Percentiles rank a stretch among this genome's conserved stretches.
Evolutionary conservation across 2,113 vertebrate species (phyloP).

Genomic region (Thalassarche chlororhynchos): DNA sequence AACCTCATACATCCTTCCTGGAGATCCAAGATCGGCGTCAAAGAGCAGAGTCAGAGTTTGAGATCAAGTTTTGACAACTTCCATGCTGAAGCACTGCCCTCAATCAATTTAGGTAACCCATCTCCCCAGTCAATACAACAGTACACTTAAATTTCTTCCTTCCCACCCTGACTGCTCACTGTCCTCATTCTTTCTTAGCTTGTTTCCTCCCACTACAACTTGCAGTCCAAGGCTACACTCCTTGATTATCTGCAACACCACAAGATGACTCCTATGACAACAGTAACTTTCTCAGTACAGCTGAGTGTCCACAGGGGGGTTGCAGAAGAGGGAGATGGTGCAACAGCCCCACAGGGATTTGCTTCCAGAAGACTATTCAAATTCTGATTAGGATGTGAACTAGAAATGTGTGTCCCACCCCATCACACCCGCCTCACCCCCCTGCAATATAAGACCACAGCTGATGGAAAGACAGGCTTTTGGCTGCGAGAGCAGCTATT

Average conservation of each 20-base stretch:
- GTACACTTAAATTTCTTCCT: background rate
- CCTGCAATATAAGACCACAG: too few relatives aligned
- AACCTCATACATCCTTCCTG: background rate
- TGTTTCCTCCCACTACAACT: background rate
- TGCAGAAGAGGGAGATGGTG: background rate
- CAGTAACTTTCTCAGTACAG: background rate
- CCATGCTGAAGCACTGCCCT: background rate
- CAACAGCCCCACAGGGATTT: background rate
- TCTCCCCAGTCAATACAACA: background rate
- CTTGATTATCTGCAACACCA: background rate
- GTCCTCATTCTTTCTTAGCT: background rate
- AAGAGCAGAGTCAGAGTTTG: background rate
- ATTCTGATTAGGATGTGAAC: background rate
- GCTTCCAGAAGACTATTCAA: background rate
- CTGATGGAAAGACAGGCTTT: background rate
- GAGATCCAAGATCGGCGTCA: background rate
- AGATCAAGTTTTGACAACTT: background rate
- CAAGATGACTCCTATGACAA: background rate
- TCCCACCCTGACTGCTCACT: background rate
- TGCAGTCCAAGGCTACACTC: background rate
- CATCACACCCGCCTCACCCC: too few relatives aligned
- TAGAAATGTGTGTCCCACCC: background rate
- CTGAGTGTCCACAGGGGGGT: background rate
- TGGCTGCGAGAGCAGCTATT: background rate
- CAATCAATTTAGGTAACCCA: rapidly evolving